A percentile compares a stretch with the other conserved stretches of the same genome.
Conservation (phyloP, 2,113 vertebrate genomes). For the Anolis carolinensis region DNA sequence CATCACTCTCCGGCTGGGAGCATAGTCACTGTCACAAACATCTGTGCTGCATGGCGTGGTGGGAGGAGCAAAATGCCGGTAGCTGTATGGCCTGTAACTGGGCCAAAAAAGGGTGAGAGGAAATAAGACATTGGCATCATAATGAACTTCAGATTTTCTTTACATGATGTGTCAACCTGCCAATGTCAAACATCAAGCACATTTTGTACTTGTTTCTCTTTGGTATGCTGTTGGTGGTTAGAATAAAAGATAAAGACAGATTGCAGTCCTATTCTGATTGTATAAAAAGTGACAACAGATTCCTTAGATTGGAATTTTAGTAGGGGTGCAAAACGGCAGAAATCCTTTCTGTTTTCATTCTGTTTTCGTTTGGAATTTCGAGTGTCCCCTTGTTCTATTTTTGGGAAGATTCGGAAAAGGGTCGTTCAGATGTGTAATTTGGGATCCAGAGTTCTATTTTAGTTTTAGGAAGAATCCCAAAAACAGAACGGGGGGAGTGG, state of each 20-base stretch:
- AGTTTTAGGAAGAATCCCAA: no score
- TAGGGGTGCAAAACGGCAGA: background rate
- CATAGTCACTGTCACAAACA: slow-evolving; percentile 97
- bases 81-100: slow-evolving; percentile 94
- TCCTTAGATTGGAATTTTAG: background rate
- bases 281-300: background rate
- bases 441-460: no score
- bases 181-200: background rate
- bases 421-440: no score
- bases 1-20: slow-evolving; percentile 83
- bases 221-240: background rate
- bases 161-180: no score
- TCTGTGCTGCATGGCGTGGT: slow-evolving; percentile 98
- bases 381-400: no score
- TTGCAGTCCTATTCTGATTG: background rate
- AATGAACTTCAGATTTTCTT: background rate
- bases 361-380: no score
- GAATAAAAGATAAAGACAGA: background rate
- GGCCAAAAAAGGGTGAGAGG: background rate
- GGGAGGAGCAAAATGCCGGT: slow-evolving; percentile 94
- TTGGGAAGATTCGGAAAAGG: no score
- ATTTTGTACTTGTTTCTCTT: background rate
- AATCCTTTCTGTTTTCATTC: no score
- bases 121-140: rapidly evolving
- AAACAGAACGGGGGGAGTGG: no score